Evolutionary conservation across 2,113 vertebrate species (phyloP).

Genomic region (Tursiops truncatus): DNA sequence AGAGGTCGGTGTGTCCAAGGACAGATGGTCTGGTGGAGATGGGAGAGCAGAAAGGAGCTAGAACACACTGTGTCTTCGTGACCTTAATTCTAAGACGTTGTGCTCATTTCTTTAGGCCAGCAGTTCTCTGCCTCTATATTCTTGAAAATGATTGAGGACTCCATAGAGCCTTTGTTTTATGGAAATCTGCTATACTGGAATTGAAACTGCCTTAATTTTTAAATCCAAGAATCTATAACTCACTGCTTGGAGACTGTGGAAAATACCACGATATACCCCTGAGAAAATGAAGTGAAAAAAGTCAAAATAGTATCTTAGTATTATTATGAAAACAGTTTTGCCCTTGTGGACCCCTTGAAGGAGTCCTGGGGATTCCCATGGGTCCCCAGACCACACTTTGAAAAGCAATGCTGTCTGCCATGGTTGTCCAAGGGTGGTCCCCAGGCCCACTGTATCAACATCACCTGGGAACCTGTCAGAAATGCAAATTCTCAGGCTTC

Average conservation of each 20-base stretch:
- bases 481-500: neutral
- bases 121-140: neutral
- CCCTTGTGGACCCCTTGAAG: neutral
- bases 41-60: neutral
- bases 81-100: neutral
- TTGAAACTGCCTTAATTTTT: neutral
- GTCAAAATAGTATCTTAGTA: neutral
- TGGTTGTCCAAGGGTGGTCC: neutral
- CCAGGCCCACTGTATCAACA: no score
- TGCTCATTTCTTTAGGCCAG: neutral
- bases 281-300: neutral
- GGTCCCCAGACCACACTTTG: neutral
- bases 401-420: neutral
- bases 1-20: neutral
- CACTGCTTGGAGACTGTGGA: neutral
- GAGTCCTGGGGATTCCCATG: neutral
- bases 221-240: neutral
- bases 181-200: neutral
- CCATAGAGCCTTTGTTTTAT: neutral
- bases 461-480: neutral
- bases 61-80: neutral
- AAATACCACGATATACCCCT: neutral
- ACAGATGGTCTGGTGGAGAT: neutral
- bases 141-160: neutral
- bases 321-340: neutral